A percentile compares a stretch with the other conserved stretches of the same genome.
Evolutionary conservation across 2,797 vertebrate genomes (phyloP).

Genomic region (Lacerta viridis): DNA sequence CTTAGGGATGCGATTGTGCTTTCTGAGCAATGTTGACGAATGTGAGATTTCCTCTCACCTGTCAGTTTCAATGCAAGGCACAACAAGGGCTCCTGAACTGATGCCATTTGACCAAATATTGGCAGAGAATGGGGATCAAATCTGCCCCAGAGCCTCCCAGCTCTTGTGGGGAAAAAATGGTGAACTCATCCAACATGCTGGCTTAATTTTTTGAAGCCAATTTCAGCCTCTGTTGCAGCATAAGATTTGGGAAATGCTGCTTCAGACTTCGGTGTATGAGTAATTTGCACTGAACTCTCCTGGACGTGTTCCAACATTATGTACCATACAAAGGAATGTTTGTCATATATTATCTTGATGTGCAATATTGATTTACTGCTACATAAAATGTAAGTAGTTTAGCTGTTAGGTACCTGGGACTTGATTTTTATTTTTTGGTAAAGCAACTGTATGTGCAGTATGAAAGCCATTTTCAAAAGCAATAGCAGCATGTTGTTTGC

Average conservation of each 20-base stretch:
- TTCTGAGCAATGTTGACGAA: background rate
- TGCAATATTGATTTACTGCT: constrained; percentile 44
- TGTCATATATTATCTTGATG: constrained; percentile 56
- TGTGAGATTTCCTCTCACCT: background rate
- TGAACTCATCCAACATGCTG: background rate
- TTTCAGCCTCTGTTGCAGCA: background rate
- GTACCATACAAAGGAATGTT: constrained; percentile 2
- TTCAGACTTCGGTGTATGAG: constrained; percentile 33
- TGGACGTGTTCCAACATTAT: constrained; percentile 9
- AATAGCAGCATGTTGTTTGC: background rate
- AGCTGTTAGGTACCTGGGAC: background rate
- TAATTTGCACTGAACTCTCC: constrained; percentile 21
- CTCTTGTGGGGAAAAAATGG: background rate
- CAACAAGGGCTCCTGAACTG: background rate
- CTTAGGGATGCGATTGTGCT: background rate
- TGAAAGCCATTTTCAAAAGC: constrained; percentile 19
- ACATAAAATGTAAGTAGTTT: constrained; percentile 25
- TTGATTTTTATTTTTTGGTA: constrained; percentile 16
- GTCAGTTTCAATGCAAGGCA: background rate
- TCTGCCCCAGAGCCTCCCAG: background rate
- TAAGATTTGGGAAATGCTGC: background rate
- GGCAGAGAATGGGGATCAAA: background rate
- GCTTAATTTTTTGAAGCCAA: background rate
- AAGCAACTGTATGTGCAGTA: constrained; percentile 33
- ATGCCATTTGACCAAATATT: background rate